Conservation (phyloP, 2,113 vertebrate species). For the Motacilla tschutschensis region DNA sequence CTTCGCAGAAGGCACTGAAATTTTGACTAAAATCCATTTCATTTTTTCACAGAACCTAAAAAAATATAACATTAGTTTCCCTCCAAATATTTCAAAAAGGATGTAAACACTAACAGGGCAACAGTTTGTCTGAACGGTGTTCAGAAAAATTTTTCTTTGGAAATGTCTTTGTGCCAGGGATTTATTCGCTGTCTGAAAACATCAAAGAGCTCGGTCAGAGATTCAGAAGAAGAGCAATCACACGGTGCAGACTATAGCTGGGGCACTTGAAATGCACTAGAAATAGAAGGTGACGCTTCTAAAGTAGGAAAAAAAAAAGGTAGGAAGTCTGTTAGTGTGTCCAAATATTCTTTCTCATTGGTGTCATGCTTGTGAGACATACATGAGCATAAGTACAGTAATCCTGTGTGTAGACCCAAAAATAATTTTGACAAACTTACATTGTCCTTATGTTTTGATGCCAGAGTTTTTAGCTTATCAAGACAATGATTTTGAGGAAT, state of each 20-base stretch:
- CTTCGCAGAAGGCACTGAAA: background rate
- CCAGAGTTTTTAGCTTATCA: background rate
- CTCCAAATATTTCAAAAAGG: background rate
- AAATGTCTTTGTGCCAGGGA: background rate
- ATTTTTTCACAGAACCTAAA: background rate
- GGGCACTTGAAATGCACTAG: background rate
- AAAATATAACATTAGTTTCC: background rate
- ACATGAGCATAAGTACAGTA: rapidly evolving
- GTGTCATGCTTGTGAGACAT: background rate
- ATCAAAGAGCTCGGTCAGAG: background rate
- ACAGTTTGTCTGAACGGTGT: background rate
- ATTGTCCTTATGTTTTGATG: background rate
- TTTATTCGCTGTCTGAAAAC: background rate
- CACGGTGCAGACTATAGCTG: rapidly evolving
- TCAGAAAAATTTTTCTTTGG: background rate
- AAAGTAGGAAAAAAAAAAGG: background rate
- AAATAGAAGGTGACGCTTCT: background rate
- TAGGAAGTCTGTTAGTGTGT: background rate
- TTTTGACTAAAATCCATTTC: background rate
- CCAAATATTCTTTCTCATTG: background rate
- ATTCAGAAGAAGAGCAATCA: background rate
- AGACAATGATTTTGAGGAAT: background rate
- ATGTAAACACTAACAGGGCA: background rate
- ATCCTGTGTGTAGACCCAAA: background rate
- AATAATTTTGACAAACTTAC: background rate